Conservation (phyloP, 1,140 invertebrate genomes). For the Nasonia longicornis region DNA sequence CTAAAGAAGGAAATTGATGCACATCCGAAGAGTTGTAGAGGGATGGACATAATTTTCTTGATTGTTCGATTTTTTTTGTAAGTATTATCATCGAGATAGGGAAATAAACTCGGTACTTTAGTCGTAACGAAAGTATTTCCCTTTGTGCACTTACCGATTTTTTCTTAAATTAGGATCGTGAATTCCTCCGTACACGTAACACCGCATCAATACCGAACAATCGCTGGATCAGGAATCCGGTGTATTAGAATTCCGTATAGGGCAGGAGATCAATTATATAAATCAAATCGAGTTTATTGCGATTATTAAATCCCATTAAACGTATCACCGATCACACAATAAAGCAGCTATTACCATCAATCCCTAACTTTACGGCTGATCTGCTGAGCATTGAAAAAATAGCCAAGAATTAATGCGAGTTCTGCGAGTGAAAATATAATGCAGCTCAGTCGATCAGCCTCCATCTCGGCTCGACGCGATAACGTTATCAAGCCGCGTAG, state of each 20-base stretch:
- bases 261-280: not conserved
- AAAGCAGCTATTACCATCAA: not conserved
- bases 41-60: not conserved
- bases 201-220: not conserved
- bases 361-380: not conserved
- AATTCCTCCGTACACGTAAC: not conserved
- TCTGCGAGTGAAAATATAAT: not conserved
- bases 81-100: too few species aligned
- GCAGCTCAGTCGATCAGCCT: not conserved
- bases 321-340: not conserved
- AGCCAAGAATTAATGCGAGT: not conserved
- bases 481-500: not conserved
- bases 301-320: conserved; percentile 1
- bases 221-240: not conserved
- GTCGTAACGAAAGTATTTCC: not conserved
- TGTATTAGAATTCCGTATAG: not conserved
- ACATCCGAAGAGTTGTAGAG: too few species aligned
- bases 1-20: too few species aligned
- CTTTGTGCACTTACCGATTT: not conserved
- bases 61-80: not conserved
- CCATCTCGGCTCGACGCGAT: not conserved
- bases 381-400: not conserved
- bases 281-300: not conserved
- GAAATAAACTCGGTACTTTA: not conserved
- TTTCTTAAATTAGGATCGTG: not conserved